Percentiles rank a stretch among this genome's conserved stretches.
Conservation (phyloP, 2,797 vertebrate genomes). For the Pachyuromys duprasi region DNA sequence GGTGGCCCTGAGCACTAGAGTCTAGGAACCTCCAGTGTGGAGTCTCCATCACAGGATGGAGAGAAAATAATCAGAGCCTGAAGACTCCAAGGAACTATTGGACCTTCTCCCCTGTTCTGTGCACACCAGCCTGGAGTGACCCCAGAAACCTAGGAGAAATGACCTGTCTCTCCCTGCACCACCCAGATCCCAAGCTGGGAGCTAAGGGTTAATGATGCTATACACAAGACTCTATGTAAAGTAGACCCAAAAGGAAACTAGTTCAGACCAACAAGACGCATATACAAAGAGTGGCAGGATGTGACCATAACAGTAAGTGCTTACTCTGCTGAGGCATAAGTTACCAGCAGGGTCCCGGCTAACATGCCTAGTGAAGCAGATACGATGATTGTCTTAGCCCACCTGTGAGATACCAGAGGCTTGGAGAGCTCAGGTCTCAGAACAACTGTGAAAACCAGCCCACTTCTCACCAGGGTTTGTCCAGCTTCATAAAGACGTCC, state of each 20-base stretch:
- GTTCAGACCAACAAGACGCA: neutral
- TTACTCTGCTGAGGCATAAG: neutral
- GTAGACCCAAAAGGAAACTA: neutral
- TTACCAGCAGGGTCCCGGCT: no score
- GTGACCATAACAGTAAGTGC: neutral
- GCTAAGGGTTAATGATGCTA: neutral
- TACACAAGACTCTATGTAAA: no score
- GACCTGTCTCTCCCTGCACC: neutral
- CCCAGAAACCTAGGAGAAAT: neutral
- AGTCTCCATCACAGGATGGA: neutral
- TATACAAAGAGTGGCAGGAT: neutral
- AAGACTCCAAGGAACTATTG: neutral
- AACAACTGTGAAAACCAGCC: neutral
- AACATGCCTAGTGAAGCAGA: neutral
- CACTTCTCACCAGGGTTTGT: neutral
- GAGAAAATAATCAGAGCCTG: fast-evolving
- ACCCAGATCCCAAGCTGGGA: neutral
- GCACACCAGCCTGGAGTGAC: neutral
- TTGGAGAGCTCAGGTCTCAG: neutral
- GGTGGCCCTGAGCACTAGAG: neutral
- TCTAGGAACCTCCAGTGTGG: neutral
- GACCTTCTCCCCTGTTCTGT: neutral
- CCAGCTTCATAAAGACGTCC: neutral
- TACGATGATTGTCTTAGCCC: fast-evolving
- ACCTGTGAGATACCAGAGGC: neutral